Evolutionary conservation across 2,113 vertebrate species (phyloP), one percentile per base, ranked within the genome.

Genomic region (Carassius carassius): DNA sequence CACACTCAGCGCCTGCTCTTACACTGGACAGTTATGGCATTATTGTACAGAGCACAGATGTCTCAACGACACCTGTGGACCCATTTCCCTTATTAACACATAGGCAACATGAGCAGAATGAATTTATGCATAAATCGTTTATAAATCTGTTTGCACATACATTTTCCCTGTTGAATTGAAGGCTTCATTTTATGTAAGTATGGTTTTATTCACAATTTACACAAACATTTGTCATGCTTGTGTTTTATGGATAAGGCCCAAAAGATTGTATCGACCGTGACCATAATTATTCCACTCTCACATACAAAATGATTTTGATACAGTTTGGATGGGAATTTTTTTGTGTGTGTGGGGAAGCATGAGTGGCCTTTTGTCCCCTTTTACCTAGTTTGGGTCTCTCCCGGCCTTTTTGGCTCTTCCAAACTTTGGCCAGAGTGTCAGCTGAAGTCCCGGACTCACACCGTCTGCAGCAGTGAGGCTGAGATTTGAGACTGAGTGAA

Each of bases 401-500:
- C 60, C 41, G 47, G 77, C 49, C 82, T n/a, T 23, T 84, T 37
- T 70, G 16, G 56, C 63, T 49, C 65, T 73, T 87, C 32, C 51
- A 29, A 69, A 58, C 74, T 81, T 85, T 70, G 54, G 35, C 54
- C 63, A 47, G 79, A 83, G 80, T 85, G 74, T 78, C 85, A 86
- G 88, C 78, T 84, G 82, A 81, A 86, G 74, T 16, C 67, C 77
- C 73, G 58, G 67, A 81, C 62, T 81, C 44, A 51, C 81, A 70
- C 12, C 70, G 83, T 32, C 58, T 84, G 72, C 54, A 86, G 63
- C 47, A 65, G 54, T 35, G 80, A 11, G 32, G 79, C 87, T 86
- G 70, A 81, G 88, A 89, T 91, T 87, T 91, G 88, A 89, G 87
- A 91, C 82, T 86, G 89, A 91, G 90, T 92, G 92, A 94, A 92